Evolutionary conservation across 2,113 vertebrate species (phyloP).

Genomic region (Jaculus jaculus): DNA sequence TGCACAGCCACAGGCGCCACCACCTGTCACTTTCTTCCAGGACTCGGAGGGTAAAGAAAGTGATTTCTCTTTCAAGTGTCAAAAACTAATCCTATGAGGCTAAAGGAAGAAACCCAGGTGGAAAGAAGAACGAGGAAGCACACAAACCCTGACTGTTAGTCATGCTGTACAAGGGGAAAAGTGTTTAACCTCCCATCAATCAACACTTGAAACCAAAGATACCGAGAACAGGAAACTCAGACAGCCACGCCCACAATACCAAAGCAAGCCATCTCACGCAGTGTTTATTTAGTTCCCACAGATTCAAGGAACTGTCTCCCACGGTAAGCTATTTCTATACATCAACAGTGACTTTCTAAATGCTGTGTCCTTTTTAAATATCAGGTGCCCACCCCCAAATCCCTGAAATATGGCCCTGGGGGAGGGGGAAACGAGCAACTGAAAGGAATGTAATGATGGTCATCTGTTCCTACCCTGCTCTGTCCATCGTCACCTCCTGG

Average conservation of each 20-base stretch:
- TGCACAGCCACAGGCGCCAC: not conserved
- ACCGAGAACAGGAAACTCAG: constrained; percentile 69
- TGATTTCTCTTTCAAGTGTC: constrained; percentile 39
- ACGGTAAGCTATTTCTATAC: not conserved
- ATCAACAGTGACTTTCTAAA: not conserved
- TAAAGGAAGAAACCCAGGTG: not conserved
- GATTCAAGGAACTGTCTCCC: constrained; percentile 26
- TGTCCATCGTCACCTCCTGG: not conserved
- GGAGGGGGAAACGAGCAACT: not conserved
- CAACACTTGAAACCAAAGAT: constrained; percentile 51
- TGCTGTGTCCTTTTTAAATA: constrained; percentile 5
- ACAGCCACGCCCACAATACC: constrained; percentile 44
- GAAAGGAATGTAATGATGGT: not conserved
- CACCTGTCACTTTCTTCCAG: constrained; percentile 3
- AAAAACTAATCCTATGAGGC: constrained; percentile 17
- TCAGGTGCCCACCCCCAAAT: not conserved
- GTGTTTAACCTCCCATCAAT: constrained; percentile 29
- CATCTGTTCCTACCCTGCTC: not conserved
- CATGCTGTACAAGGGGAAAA: not conserved
- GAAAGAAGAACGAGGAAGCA: not conserved
- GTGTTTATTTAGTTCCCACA: constrained; percentile 36
- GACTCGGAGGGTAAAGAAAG: not conserved
- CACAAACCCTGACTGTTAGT: constrained; percentile 29
- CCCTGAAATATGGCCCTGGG: not conserved
- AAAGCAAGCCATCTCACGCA: constrained; percentile 55